phyloP scores from a whole-genome alignment of 2,888 invertebrate species.

The Lissocephala sabroskyi region DNA sequence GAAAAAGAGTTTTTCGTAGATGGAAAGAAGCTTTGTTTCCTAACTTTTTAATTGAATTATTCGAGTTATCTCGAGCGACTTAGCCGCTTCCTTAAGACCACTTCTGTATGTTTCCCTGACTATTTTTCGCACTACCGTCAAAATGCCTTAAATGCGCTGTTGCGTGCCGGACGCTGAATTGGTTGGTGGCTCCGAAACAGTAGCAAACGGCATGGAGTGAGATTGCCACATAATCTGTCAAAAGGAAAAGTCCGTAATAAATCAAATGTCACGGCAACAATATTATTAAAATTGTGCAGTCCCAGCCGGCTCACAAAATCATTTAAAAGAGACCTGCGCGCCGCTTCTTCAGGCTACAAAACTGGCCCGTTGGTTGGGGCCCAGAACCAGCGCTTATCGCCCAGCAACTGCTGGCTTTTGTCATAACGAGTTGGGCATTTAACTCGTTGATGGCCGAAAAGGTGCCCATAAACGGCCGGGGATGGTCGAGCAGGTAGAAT shows the following conservation, averaged over 20 bases:
- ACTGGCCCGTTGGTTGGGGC: not conserved
- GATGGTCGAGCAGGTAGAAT: not conserved
- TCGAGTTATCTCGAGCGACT: too few species aligned
- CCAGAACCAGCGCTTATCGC: conserved; percentile 19
- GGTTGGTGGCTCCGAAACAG: too few species aligned
- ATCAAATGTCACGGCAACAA: conserved; percentile 68
- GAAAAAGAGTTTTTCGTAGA: too few species aligned
- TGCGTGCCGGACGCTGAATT: too few species aligned
- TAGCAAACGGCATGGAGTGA: conserved; percentile 46
- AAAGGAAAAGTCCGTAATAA: conserved; percentile 67
- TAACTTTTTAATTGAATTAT: too few species aligned
- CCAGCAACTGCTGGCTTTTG: not conserved
- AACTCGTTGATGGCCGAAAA: conserved; percentile 12
- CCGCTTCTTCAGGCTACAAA: not conserved
- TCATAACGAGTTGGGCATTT: conserved; percentile 50
- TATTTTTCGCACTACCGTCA: too few species aligned
- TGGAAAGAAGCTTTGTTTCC: too few species aligned
- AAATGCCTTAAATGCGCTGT: too few species aligned
- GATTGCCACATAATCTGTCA: conserved; percentile 68
- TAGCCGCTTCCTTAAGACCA: too few species aligned
- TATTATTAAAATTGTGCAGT: conserved; percentile 58
- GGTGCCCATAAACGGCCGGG: not conserved
- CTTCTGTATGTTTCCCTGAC: too few species aligned
- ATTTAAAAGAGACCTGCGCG: conserved; percentile 38
- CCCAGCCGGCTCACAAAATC: conserved; percentile 28